A percentile compares a stretch with the other conserved stretches of the same genome.
These are phyloP conservation scores for Zophobas morio DNA, from an alignment of 1,140 invertebrate species.

Conservation along the genomic window DNA sequence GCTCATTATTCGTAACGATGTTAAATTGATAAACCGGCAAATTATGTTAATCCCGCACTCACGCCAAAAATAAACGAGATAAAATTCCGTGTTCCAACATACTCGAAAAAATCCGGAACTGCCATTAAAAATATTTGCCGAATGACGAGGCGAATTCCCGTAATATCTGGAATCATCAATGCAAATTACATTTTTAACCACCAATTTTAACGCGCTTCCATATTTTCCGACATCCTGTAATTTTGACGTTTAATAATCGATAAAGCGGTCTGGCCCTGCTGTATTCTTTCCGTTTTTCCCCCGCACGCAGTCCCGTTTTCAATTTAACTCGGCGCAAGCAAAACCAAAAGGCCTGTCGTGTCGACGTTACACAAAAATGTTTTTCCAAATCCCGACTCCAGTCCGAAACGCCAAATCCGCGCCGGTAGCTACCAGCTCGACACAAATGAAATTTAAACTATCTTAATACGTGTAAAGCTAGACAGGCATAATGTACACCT, in stretches of 20 bases:
- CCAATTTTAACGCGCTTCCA: not conserved
- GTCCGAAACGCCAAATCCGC: constrained; percentile 1
- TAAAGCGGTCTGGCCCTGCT: constrained; percentile 25
- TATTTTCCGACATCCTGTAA: constrained; percentile 1
- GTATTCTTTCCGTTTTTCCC: constrained; percentile 10
- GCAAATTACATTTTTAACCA: constrained; percentile 13
- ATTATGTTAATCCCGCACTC: not conserved
- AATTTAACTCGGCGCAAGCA: not conserved
- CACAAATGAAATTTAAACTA: constrained; percentile 12
- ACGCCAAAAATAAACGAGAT: not conserved
- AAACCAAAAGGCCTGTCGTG: constrained; percentile 5
- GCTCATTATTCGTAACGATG: not conserved
- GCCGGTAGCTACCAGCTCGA: not conserved
- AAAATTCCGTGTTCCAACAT: not conserved
- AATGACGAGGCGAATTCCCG: not conserved
- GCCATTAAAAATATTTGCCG: not conserved
- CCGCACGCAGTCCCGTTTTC: not conserved
- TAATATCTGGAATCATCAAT: constrained; percentile 9
- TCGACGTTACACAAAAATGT: not conserved
- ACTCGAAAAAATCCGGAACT: constrained; percentile 3
- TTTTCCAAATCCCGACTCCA: not conserved
- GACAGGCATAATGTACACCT: constrained; percentile 1
- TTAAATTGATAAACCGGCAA: too few relatives aligned
- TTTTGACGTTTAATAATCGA: constrained; percentile 23
- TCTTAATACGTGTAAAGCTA: not conserved